Base-by-base conservation (phyloP, 1,140 invertebrate genomes). In the Marisa cornuarietis region DNA sequence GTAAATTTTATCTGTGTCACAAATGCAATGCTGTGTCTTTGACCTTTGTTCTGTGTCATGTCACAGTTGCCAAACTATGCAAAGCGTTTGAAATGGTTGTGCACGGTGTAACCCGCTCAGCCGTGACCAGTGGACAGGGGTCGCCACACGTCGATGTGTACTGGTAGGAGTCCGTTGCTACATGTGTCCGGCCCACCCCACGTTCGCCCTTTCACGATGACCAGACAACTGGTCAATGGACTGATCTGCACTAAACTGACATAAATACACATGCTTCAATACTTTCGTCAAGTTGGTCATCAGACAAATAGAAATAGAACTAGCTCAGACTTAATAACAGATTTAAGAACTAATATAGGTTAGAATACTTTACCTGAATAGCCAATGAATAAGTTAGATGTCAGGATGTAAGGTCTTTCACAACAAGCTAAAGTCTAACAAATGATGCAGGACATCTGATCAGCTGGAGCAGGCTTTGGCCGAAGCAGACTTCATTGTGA, bases 401-500 rank as follows among this genome's bases (percentile, higher is more conserved):
- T 6, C 20, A 71, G 49, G 31, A 9, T 71, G 2, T 16, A 8
- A 42, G 16, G 24, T 71, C 10, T 22, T 71, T 71, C 10, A 22
- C 49, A 22, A 26, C 1, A 58, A 11, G 31, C 69, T 8, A 22
- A 16, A 22, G 20, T 7, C 49, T 42, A 31, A 8, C 9, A 31
- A 22, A 13, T 49, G 20, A 51, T 22, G 14, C 72, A 80, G 79
- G 52, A 52, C 63, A 26, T 14, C 52, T 24, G 54, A 88, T 18
- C 79, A 81, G 22, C 80, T 93, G 63, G 54, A 79, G 14, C 86
- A 90, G 72, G 80, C 93, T 11, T 80, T 93, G 42, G 65, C 81
- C 61, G 87, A 91, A 26, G 92, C 91, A 84, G 93, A 93, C 88
- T 93, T 93, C 83, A 83, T 93, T 69, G 85, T 92, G 52, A 93